A percentile compares a stretch with the other conserved stretches of the same genome.
phyloP scores from a whole-genome alignment of 1,140 invertebrate species.

The Drosophila takahashii region DNA sequence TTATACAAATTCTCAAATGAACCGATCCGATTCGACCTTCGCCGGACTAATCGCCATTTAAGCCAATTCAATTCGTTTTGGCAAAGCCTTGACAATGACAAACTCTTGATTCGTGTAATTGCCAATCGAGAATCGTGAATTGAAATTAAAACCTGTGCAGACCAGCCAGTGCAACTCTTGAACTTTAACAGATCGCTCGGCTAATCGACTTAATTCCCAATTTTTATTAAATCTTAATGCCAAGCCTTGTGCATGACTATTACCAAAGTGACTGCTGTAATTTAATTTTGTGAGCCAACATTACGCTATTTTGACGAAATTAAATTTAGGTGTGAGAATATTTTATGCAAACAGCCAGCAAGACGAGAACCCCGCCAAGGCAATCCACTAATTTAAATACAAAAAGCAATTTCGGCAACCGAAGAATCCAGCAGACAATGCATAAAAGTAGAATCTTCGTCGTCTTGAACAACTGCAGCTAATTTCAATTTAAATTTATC shows the following conservation, averaged over 20 bases:
- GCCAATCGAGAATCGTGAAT: slow-evolving; percentile 78
- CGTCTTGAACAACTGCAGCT: slow-evolving; percentile 20
- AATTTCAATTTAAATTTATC: slow-evolving; percentile 72
- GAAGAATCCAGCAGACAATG: slow-evolving; percentile 63
- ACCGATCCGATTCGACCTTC: slow-evolving; percentile 27
- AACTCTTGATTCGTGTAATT: slow-evolving; percentile 58
- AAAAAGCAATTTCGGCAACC: slow-evolving; percentile 57
- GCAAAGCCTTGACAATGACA: slow-evolving; percentile 73
- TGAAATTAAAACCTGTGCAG: slow-evolving; percentile 47
- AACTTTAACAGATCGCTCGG: slow-evolving; percentile 65
- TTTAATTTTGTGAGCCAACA: slow-evolving; percentile 40
- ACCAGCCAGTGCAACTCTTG: slow-evolving; percentile 37
- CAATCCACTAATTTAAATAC: slow-evolving; percentile 79
- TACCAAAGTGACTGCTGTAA: slow-evolving; percentile 19
- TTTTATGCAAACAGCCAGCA: slow-evolving; percentile 35
- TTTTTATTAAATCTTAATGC: slow-evolving; percentile 60
- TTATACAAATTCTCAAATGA: slow-evolving; percentile 22
- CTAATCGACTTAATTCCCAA: slow-evolving; percentile 52
- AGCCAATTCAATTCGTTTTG: slow-evolving; percentile 42
- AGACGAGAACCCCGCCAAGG: slow-evolving; percentile 62
- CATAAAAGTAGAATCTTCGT: slow-evolving; percentile 49
- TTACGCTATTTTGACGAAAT: slow-evolving; percentile 65
- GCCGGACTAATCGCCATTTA: slow-evolving; percentile 25
- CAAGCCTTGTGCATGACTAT: slow-evolving; percentile 23
- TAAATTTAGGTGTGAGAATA: slow-evolving; percentile 73